phyloP scores from a whole-genome alignment of 2,888 invertebrate genomes.

The Lycia hirtaria region DNA sequence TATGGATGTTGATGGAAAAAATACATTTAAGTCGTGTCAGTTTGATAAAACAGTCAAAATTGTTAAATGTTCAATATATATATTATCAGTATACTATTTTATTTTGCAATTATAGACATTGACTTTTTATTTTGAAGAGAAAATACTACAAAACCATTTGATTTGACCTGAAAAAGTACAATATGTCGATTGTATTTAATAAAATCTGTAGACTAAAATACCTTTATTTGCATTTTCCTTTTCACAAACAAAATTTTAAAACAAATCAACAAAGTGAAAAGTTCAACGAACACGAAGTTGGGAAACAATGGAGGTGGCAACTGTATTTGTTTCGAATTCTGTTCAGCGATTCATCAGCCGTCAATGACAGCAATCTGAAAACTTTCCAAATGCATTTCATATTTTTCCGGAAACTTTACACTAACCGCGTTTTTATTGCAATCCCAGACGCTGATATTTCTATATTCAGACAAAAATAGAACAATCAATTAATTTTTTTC shows the following conservation, averaged over 20 bases:
- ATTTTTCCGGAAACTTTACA: constrained; percentile 59
- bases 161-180: background rate
- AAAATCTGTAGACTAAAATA: constrained; percentile 10
- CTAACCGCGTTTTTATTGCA: constrained; percentile 57
- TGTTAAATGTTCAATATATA: no score
- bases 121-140: background rate
- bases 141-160: background rate
- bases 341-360: constrained; percentile 63
- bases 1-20: no score
- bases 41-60: no score
- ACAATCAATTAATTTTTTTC: constrained; percentile 20
- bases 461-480: constrained; percentile 40
- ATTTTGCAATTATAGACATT: no score
- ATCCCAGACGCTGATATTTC: constrained; percentile 48
- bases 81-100: no score
- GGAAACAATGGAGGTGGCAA: constrained; percentile 54
- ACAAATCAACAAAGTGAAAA: constrained; percentile 48
- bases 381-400: constrained; percentile 77
- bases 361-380: constrained; percentile 66
- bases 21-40: no score
- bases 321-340: constrained; percentile 54
- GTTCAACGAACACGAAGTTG: constrained; percentile 49
- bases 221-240: constrained; percentile 25
- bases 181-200: background rate
- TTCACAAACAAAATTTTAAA: constrained; percentile 38